Conservation (phyloP, 2,113 vertebrate genomes). For the Chunga burmeisteri region DNA sequence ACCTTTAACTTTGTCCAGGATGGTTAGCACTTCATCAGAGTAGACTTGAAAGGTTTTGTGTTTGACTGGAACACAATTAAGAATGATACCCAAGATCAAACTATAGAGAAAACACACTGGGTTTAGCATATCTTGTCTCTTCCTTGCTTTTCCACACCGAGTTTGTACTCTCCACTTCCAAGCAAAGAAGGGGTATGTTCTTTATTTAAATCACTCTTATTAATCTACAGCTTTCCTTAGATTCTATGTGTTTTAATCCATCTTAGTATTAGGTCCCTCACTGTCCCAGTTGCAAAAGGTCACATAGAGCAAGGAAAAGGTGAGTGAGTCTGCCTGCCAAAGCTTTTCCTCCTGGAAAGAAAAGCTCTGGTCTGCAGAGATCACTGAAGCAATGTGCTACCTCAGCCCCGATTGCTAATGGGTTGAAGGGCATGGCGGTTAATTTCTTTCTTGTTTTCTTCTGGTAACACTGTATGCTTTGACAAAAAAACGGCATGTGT, state of each 20-base stretch:
- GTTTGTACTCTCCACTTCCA: background rate
- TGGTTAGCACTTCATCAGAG: background rate
- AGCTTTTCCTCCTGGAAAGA: background rate
- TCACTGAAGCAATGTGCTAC: background rate
- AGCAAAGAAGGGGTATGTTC: background rate
- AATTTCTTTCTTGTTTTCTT: background rate
- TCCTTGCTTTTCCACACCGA: background rate
- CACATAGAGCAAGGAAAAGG: background rate
- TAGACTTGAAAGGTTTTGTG: background rate
- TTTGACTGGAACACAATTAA: background rate
- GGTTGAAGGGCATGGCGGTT: background rate
- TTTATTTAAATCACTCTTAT: background rate
- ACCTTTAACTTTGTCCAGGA: background rate
- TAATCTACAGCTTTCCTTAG: background rate
- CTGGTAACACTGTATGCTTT: background rate
- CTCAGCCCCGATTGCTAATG: background rate
- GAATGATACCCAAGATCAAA: background rate
- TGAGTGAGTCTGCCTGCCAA: background rate
- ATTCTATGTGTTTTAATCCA: background rate
- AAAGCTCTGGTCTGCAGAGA: background rate
- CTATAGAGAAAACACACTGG: background rate
- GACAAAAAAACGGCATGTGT: background rate
- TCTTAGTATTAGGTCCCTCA: background rate
- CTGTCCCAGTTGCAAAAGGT: background rate
- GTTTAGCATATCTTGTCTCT: background rate